These are phyloP conservation scores for Lasioglossum marginatum DNA, from an alignment of 2,888 invertebrate species.

Conservation along the genomic window DNA sequence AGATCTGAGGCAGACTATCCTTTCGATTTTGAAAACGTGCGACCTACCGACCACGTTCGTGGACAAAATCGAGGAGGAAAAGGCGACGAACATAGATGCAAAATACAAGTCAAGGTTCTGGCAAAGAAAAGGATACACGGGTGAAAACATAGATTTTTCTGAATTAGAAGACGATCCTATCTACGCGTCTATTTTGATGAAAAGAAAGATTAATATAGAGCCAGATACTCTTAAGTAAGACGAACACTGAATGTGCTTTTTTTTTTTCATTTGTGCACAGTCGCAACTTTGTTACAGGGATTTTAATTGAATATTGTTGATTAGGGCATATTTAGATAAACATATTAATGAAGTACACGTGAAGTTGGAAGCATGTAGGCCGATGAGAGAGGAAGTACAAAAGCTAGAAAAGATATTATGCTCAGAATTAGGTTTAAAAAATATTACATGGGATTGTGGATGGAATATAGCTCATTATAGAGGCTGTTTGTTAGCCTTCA, in stretches of 20 bases:
- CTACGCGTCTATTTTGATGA: slow-evolving; percentile 85
- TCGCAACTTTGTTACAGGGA: neutral
- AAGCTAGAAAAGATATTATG: slow-evolving; percentile 88
- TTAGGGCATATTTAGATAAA: slow-evolving; percentile 90
- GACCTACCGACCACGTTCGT: slow-evolving; percentile 95
- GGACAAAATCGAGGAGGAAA: slow-evolving; percentile 88
- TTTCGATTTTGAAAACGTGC: slow-evolving; percentile 92
- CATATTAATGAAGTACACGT: slow-evolving; percentile 89
- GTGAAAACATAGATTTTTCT: slow-evolving; percentile 78
- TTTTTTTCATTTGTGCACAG: slow-evolving; percentile 20
- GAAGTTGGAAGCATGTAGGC: slow-evolving; percentile 88
- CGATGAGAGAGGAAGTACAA: slow-evolving; percentile 91
- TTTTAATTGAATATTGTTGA: slow-evolving; percentile 18
- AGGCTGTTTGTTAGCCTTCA: slow-evolving; percentile 95
- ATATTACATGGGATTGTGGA: slow-evolving; percentile 92
- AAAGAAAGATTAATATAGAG: slow-evolving; percentile 83
- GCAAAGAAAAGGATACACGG: slow-evolving; percentile 66
- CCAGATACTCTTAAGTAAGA: slow-evolving; percentile 82
- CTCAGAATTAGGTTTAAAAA: slow-evolving; percentile 86
- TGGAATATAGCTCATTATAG: slow-evolving; percentile 96
- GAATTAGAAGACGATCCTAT: slow-evolving; percentile 86
- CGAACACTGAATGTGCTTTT: neutral
- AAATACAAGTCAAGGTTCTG: slow-evolving; percentile 74
- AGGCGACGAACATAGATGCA: slow-evolving; percentile 64
- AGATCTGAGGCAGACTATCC: slow-evolving; percentile 90